Evolutionary conservation across 2,888 invertebrate species (phyloP).

Genomic region (Ophonus ardosiacus): DNA sequence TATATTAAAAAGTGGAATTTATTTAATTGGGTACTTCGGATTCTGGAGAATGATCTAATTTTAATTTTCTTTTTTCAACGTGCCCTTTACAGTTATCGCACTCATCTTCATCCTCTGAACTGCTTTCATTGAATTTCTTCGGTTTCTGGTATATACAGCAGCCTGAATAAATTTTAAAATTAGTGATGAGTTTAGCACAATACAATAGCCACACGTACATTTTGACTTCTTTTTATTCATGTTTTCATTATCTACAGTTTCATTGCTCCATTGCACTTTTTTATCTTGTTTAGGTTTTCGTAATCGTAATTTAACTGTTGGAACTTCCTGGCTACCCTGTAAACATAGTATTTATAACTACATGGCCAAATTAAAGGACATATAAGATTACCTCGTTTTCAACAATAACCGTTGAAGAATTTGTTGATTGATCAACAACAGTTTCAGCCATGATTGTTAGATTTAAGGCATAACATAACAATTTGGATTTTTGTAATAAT

Average conservation of each 20-base stretch:
- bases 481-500: constrained; percentile 6
- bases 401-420: constrained; percentile 53
- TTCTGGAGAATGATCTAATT: constrained; percentile 44
- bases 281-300: constrained; percentile 84
- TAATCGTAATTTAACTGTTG: constrained; percentile 82
- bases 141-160: constrained; percentile 97
- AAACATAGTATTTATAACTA: constrained; percentile 56
- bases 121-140: constrained; percentile 92
- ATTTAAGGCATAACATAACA: constrained; percentile 25
- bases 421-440: constrained; percentile 57
- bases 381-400: constrained; percentile 30
- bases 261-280: constrained; percentile 93
- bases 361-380: background rate
- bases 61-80: constrained; percentile 79
- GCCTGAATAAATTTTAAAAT: constrained; percentile 78
- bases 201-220: constrained; percentile 81
- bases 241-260: constrained; percentile 96
- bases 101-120: constrained; percentile 89
- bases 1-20: background rate
- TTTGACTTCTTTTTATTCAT: constrained; percentile 98
- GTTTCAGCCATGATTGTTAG: constrained; percentile 51
- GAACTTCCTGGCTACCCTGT: constrained; percentile 74
- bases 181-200: constrained; percentile 14
- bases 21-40: constrained; percentile 6
- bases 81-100: constrained; percentile 93